Base-by-base conservation (phyloP, 2,888 invertebrate species). In the Dendrolimus pini region DNA sequence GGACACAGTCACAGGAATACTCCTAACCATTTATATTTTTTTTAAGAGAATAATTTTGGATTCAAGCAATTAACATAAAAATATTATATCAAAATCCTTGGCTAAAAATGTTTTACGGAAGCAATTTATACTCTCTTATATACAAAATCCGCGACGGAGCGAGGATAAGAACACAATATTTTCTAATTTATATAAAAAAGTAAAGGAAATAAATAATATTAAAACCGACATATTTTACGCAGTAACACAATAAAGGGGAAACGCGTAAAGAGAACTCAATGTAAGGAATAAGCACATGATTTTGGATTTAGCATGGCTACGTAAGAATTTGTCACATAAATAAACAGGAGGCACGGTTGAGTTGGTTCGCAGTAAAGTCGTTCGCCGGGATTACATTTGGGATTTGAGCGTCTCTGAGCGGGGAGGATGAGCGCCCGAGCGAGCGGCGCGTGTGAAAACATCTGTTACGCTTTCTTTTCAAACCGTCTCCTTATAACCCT, bases 271-370 rank as follows among this genome's bases (percentile, higher is more conserved):
- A 72, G 68, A 69, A 69, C 75, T 74, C 68, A 68, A 67, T 65
- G 69, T 65, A 70, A 75, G 74, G 12, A 78, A 73, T 75, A 73
- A 82, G 74, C 75, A 78, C 77, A 77, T 80, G 82, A 83, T 80
- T 82, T 81, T 69, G 72, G 80, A 80, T 84, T 82, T 82, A 82
- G 79, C 75, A 75, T 72, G 80, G 77, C 81, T 84, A 77, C 76
- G 83, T 80, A 79, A 80, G 84, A 89, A 88, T 88, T 88, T 86
- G 88, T 88, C 87, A 85, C 86, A 84, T 87, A 89, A 89, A 87
- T 89, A 89, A 89, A 88, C 86, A 85, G 80, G 79, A 78, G 79
- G 68, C 73, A 81, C 80, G 86, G 81, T 83, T 77, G 83, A 87
- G 83, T 84, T 79, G 81, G 74, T 70, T 80, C 81, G 70, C 78